Base-by-base conservation (phyloP, 2,888 invertebrate genomes). In the Hydrotaea diabolus region DNA sequence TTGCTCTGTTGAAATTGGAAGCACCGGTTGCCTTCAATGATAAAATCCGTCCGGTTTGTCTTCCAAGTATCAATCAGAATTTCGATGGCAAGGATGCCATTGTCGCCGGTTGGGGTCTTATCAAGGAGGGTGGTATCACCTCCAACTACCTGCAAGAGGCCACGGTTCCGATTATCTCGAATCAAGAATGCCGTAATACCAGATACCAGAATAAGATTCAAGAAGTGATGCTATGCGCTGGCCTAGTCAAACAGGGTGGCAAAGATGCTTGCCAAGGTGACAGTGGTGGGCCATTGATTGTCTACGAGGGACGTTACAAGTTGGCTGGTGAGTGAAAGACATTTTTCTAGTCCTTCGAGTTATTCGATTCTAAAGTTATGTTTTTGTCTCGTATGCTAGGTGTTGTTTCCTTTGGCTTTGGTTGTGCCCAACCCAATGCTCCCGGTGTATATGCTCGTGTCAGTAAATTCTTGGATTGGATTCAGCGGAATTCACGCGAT, bases 221-320 rank as follows among this genome's bases (percentile, higher is more conserved):
- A n/a, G 90, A 90, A 0, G 90, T 90, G n/a, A 92, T 92, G 92
- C 80, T 92, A 46, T 92, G 92, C 82, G 92, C 92, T 13, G 92
- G 92, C 15, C 79, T 90, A 66, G 90, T 92, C 5, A 86, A 89
- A 43, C 82, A 87, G 2, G 92, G 92, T 17, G 92, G 92, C 82
- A 91, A 91, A 83, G 92, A 92, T 82, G 92, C 92, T 79, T 92
- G 92, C 82, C 92, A 92, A 86, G 92, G 92, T 49, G 92, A 92
- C 82, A 92, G 92, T 80, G 92, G 92, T 66, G 92, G 92, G 31
- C 92, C 92, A 4, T 78, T 92, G 81, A 89, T 89, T 85, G 90
- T 91, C 66, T 87, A 88, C 49, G 90, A 91, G 72, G 89, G 89
- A 17, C 89, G 90, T 59, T 90, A 82, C 66, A 91, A 91, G 78